Base-by-base conservation (phyloP, 2,113 vertebrate species). In the Pseudopodoces humilis region DNA sequence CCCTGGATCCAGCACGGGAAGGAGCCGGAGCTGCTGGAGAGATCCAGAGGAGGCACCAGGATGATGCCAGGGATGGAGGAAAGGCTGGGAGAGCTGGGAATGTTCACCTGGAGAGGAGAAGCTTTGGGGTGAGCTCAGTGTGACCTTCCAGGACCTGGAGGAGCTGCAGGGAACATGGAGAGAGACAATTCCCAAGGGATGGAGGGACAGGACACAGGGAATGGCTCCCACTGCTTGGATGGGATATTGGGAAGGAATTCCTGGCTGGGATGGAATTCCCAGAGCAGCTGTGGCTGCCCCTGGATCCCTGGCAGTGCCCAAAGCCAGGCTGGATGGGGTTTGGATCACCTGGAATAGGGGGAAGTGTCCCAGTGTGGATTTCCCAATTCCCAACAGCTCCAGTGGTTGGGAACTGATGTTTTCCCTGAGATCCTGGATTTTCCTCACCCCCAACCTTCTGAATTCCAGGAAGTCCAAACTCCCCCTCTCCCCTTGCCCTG, bases 401-500 rank as follows among this genome's bases (percentile, higher is more conserved):
- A 14, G 23, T 2, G 7, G 3, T 3, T 16, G 5, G 10, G 6
- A 25, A 10, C n/a, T 13, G 1, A 53, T 23, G 50, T 59, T 30
- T 24, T 53, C 56, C 68, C 23, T 30, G 2, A 2, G 15, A 55
- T 28, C 23, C 25, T 1, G 15, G 15, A 1, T 6, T 3, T 89
- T 70, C 15, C 2, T 74, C 41, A 43, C 8, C 27, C 35, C 37
- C 69, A 74, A 25, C 27, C 6, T 55, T 39, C 33, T 58, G 12
- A 59, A 79, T 11, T 3, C 27, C 69, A 27, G 41, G 39, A 79
- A 46, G 8, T 50, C 65, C 41, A 44, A 35, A 43, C 20, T 43
- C 71, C 13, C 20, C 24, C 35, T 60, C 71, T 39, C 39, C 10
- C 21, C 14, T 49, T 63, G 37, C 44, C 37, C 27, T 78, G 16